Percentiles rank a stretch among this genome's conserved stretches.
These are phyloP conservation scores for Campylomormyrus numenius DNA, from an alignment of 2,113 vertebrate species.

Conservation along the genomic window DNA sequence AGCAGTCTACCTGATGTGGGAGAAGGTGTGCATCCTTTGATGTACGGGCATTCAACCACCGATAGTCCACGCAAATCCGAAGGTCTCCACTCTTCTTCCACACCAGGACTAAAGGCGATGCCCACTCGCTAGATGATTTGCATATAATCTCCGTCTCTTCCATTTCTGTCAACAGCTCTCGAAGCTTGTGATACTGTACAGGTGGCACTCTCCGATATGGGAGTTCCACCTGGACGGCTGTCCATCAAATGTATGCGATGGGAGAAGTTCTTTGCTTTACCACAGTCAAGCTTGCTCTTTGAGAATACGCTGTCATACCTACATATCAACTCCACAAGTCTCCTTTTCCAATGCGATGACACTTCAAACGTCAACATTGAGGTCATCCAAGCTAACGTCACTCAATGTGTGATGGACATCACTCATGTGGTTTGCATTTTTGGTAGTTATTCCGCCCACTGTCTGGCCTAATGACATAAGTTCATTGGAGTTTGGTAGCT, in stretches of 20 bases:
- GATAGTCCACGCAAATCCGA: too few species aligned
- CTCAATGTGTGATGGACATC: neutral
- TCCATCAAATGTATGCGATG: slow-evolving; percentile 12
- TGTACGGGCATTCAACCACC: too few species aligned
- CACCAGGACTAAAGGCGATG: too few species aligned
- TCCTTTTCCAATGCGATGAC: neutral
- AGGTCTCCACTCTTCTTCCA: too few species aligned
- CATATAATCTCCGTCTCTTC: too few species aligned
- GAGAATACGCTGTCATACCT: slow-evolving; percentile 24
- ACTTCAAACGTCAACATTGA: neutral
- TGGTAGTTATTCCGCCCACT: neutral
- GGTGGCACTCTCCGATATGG: too few species aligned
- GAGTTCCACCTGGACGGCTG: neutral
- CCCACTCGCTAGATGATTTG: too few species aligned
- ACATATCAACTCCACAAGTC: neutral
- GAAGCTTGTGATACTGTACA: too few species aligned
- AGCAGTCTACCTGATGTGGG: too few species aligned
- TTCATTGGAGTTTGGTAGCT: neutral
- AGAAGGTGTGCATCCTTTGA: too few species aligned
- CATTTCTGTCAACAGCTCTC: too few species aligned
- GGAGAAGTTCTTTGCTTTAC: slow-evolving; percentile 7
- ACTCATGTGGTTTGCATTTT: slow-evolving; percentile 15
- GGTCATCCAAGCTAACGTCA: neutral
- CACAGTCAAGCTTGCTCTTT: slow-evolving; percentile 22
- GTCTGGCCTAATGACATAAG: neutral